Conservation (phyloP, 2,113 vertebrate genomes). For the Canis aureus region DNA sequence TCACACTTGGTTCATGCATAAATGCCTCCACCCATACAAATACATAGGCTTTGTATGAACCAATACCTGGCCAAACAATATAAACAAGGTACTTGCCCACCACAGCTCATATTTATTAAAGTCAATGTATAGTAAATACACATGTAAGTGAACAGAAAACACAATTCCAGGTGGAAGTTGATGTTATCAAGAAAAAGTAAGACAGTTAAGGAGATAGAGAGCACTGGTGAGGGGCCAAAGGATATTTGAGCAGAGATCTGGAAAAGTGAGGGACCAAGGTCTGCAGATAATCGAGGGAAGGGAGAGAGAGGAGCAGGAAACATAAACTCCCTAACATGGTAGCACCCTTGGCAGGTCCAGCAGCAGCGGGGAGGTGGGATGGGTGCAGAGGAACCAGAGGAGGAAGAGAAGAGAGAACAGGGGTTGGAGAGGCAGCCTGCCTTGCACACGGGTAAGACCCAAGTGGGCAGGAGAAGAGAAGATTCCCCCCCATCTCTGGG, state of each 20-base stretch:
- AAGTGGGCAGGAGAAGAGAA: neutral
- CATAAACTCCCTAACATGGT: neutral
- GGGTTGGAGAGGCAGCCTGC: neutral
- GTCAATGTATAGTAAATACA: neutral
- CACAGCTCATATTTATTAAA: neutral
- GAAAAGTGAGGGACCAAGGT: neutral
- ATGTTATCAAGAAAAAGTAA: neutral
- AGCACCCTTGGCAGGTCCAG: neutral
- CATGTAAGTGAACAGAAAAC: neutral
- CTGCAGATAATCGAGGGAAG: fast-evolving
- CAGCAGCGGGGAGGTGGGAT: neutral
- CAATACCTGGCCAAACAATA: neutral
- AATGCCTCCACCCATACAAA: neutral
- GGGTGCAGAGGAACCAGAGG: neutral
- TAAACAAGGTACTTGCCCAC: neutral
- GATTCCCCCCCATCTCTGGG: neutral
- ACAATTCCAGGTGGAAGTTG: neutral
- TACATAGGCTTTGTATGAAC: neutral
- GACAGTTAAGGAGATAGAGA: neutral
- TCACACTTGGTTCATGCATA: fast-evolving
- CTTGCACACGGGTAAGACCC: neutral
- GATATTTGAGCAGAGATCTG: neutral
- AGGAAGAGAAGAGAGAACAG: neutral
- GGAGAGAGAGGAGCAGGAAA: neutral
- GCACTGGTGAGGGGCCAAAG: neutral